A percentile compares a stretch with the other conserved stretches of the same genome.
Conservation (phyloP, 2,888 invertebrate genomes). For the Herminia tarsipennalis region DNA sequence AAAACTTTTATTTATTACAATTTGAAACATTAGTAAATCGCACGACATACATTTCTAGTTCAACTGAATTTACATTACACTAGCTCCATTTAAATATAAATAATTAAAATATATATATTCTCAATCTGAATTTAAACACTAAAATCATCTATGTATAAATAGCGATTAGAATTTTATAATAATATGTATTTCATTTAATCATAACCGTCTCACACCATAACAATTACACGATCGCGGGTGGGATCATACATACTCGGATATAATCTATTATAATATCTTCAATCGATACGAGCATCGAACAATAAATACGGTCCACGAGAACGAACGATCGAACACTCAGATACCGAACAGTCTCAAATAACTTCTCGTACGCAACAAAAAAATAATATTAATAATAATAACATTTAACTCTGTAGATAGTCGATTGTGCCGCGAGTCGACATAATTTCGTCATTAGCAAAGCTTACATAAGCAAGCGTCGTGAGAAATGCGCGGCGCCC, state of each 20-base stretch:
- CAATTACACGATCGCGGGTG: slow-evolving; percentile 71
- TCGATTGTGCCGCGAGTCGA: slow-evolving; percentile 62
- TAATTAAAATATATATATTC: slow-evolving; percentile 71
- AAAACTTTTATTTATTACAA: slow-evolving; percentile 59
- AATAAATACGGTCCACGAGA: slow-evolving; percentile 75
- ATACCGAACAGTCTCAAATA: slow-evolving; percentile 82
- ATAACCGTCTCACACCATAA: slow-evolving; percentile 65
- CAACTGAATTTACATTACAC: slow-evolving; percentile 75
- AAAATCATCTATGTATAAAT: slow-evolving; percentile 78
- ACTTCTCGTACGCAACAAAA: slow-evolving; percentile 82
- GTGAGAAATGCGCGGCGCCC: slow-evolving; percentile 63
- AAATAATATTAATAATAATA: slow-evolving; percentile 53
- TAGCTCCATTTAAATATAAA: slow-evolving; percentile 67
- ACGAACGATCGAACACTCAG: slow-evolving; percentile 77
- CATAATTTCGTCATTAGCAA: slow-evolving; percentile 79
- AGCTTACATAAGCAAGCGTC: slow-evolving; percentile 83
- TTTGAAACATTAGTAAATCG: slow-evolving; percentile 55
- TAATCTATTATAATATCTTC: slow-evolving; percentile 60
- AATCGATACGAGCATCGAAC: slow-evolving; percentile 52
- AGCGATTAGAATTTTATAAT: slow-evolving; percentile 73
- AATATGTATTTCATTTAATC: slow-evolving; percentile 65
- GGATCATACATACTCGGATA: slow-evolving; percentile 66
- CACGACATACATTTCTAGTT: slow-evolving; percentile 77
- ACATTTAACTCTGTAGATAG: slow-evolving; percentile 52
- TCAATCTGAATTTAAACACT: slow-evolving; percentile 81